A percentile compares a stretch with the other conserved stretches of the same genome.
These are phyloP conservation scores for Rhinichthys klamathensis DNA, from an alignment of 2,113 vertebrate species.

Conservation along the genomic window DNA sequence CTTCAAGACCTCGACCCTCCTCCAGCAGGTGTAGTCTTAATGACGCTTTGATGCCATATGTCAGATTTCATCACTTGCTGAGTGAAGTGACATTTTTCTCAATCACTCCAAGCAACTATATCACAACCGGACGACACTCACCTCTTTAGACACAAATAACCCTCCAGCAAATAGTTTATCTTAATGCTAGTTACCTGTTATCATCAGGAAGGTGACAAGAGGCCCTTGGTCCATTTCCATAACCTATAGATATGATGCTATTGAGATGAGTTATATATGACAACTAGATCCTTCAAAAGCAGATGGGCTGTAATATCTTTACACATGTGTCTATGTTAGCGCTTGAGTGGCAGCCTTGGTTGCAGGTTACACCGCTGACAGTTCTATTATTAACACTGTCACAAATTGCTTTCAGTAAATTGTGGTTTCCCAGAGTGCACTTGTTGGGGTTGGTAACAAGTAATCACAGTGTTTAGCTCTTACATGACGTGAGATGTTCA, in stretches of 20 bases:
- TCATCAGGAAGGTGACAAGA: conserved; percentile 9
- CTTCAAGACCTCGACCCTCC: conserved; percentile 80
- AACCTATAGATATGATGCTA: conserved; percentile 24
- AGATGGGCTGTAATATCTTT: conserved; percentile 41
- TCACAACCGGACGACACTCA: conserved; percentile 65
- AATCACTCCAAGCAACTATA: conserved; percentile 81
- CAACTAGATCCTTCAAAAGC: conserved; percentile 42
- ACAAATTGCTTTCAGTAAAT: conserved; percentile 69
- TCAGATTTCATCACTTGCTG: conserved; percentile 96
- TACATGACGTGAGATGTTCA: conserved; percentile 64
- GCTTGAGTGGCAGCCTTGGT: conserved; percentile 57
- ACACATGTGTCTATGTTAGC: neutral
- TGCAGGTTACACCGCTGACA: conserved; percentile 64
- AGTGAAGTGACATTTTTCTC: conserved; percentile 92
- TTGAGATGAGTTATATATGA: conserved; percentile 45
- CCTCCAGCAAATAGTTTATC: conserved; percentile 62
- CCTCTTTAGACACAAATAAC: conserved; percentile 63
- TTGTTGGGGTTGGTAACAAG: conserved; percentile 67
- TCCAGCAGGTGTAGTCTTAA: conserved; percentile 91
- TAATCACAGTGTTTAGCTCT: conserved; percentile 71
- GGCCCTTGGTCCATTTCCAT: conserved; percentile 47
- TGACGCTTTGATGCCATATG: conserved; percentile 97
- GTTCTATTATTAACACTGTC: conserved; percentile 61
- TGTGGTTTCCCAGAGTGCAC: conserved; percentile 65
- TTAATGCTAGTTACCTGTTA: conserved; percentile 59